phyloP scores from a whole-genome alignment of 2,888 invertebrate species.

The Sesamia inferens region DNA sequence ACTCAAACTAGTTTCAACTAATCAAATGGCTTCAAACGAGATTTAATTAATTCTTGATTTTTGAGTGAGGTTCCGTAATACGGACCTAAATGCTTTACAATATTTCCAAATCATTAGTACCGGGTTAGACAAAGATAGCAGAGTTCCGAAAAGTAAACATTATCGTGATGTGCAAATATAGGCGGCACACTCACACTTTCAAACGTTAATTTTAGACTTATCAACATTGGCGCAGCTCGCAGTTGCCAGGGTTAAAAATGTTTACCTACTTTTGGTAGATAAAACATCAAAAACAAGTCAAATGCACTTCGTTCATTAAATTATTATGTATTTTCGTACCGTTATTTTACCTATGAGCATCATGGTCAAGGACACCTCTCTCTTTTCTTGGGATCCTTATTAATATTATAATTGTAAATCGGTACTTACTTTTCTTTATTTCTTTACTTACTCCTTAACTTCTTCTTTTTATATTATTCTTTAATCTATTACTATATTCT shows the following conservation, averaged over 20 bases:
- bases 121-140: background rate
- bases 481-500: too few relatives aligned
- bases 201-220: conserved; percentile 24
- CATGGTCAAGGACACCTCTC: too few relatives aligned
- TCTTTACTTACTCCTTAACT: too few relatives aligned
- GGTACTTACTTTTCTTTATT: too few relatives aligned
- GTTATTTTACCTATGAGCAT: too few relatives aligned
- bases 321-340: background rate
- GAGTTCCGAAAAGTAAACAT: conserved; percentile 1
- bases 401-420: too few relatives aligned
- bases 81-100: background rate
- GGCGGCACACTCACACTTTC: conserved; percentile 13
- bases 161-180: background rate
- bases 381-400: too few relatives aligned
- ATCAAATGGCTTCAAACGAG: too few relatives aligned
- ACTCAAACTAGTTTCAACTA: too few relatives aligned
- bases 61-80: too few relatives aligned
- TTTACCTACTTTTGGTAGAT: background rate
- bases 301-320: background rate
- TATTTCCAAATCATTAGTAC: background rate
- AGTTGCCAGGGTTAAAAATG: conserved; percentile 31
- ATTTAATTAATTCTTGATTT: too few relatives aligned
- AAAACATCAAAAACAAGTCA: background rate
- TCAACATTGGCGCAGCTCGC: conserved; percentile 8
- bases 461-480: too few relatives aligned